phyloP scores from a whole-genome alignment of 2,888 invertebrate species.

The Drosophila borborema region DNA sequence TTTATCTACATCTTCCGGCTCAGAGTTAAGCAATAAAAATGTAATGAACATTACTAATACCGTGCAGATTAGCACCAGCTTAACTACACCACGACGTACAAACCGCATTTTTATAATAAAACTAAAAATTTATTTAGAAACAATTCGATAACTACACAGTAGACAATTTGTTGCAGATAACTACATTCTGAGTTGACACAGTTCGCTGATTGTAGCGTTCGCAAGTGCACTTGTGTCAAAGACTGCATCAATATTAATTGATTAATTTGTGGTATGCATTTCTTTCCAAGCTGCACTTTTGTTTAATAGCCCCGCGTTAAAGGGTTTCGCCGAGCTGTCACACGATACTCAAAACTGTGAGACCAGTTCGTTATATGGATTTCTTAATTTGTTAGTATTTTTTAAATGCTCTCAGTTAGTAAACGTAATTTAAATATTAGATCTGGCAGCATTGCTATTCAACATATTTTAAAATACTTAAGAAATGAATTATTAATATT shows the following conservation, averaged over 20 bases:
- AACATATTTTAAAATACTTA: background rate
- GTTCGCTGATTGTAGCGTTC: background rate
- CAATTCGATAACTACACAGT: slow-evolving; percentile 8
- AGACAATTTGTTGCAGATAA: background rate
- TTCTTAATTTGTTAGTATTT: slow-evolving; percentile 15
- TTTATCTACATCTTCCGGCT: slow-evolving; percentile 59
- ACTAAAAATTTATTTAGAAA: background rate
- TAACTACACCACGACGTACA: slow-evolving; percentile 63
- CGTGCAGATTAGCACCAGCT: slow-evolving; percentile 40
- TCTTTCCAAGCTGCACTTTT: background rate
- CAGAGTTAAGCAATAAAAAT: slow-evolving; percentile 44
- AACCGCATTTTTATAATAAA: slow-evolving; percentile 60
- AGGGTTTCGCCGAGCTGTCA: slow-evolving; percentile 3
- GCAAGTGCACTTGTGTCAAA: background rate
- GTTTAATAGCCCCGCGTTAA: slow-evolving; percentile 31
- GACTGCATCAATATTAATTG: too few species aligned
- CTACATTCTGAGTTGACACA: background rate
- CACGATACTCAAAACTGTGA: background rate
- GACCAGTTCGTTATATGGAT: background rate
- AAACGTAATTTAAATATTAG: background rate
- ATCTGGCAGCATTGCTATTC: slow-evolving; percentile 6
- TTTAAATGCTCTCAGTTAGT: background rate
- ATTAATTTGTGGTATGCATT: background rate
- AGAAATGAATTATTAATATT: too few species aligned
- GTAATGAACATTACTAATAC: slow-evolving; percentile 37